Evolutionary conservation across 2,888 invertebrate species (phyloP).

Genomic region (Agrypnus murinus): DNA sequence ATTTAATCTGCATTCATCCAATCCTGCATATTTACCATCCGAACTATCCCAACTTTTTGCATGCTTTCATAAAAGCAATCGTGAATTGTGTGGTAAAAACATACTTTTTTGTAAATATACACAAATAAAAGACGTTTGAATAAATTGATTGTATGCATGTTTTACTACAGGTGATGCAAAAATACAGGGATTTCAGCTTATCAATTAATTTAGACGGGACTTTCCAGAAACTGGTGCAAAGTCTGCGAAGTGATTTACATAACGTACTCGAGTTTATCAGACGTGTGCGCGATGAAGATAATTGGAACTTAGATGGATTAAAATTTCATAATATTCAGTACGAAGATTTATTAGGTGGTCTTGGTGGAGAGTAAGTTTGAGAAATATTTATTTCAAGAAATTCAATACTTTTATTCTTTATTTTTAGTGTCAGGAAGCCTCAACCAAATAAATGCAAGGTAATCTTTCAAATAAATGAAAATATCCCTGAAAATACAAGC

Average conservation of each 20-base stretch:
- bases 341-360: slow-evolving; percentile 65
- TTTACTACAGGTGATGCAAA: slow-evolving; percentile 65
- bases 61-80: too few species aligned
- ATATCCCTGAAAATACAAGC: slow-evolving; percentile 2
- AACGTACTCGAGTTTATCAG: slow-evolving; percentile 72
- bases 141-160: not conserved
- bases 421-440: slow-evolving; percentile 1
- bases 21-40: too few species aligned
- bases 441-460: slow-evolving; percentile 28
- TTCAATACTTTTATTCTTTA: not conserved
- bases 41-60: too few species aligned
- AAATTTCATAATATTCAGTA: slow-evolving; percentile 70
- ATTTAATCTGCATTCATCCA: not conserved
- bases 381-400: too few species aligned
- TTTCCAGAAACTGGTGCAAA: slow-evolving; percentile 65
- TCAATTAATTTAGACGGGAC: slow-evolving; percentile 63
- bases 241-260: slow-evolving; percentile 67
- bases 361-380: slow-evolving; percentile 1
- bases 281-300: slow-evolving; percentile 67
- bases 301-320: slow-evolving; percentile 69
- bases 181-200: slow-evolving; percentile 65
- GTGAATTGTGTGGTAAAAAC: too few species aligned
- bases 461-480: slow-evolving; percentile 42
- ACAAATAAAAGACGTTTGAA: not conserved
- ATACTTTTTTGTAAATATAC: too few species aligned